These are phyloP conservation scores for Neomonachus schauinslandi DNA, from an alignment of 2,113 vertebrate genomes.

Conservation along the genomic window DNA sequence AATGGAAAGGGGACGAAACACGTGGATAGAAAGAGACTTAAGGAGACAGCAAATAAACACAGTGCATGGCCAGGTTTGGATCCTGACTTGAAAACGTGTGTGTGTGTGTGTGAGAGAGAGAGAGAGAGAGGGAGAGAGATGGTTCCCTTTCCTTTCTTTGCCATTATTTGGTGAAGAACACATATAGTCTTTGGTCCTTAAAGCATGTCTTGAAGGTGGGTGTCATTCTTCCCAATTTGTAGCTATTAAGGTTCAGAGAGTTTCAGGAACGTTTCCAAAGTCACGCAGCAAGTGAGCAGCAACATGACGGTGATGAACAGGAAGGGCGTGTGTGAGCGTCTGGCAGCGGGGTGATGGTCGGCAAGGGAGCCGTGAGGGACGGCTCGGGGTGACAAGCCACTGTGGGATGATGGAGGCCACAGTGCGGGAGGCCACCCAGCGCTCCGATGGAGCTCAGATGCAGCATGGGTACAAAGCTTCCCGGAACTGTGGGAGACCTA, in stretches of 20 bases:
- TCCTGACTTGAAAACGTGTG: background rate
- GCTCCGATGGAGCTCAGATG: accelerated
- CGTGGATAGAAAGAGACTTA: background rate
- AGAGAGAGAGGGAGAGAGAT: accelerated
- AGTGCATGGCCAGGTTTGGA: background rate
- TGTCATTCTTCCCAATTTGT: no score
- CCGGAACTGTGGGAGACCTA: accelerated
- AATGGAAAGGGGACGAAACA: background rate
- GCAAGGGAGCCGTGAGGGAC: accelerated
- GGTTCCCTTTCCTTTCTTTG: background rate
- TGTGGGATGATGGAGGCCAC: accelerated
- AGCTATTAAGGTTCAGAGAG: background rate
- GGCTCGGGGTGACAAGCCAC: accelerated
- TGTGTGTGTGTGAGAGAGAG: background rate
- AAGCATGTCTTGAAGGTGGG: no score
- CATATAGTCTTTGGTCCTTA: background rate
- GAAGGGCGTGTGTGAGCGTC: accelerated
- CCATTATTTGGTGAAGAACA: background rate
- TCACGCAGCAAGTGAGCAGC: background rate
- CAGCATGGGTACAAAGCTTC: accelerated
- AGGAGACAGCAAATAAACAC: background rate
- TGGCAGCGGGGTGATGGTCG: background rate
- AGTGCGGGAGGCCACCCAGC: accelerated
- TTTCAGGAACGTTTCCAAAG: background rate
- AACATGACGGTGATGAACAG: background rate